Conservation (phyloP, 2,888 invertebrate genomes). For the Hydriomena furcata region DNA sequence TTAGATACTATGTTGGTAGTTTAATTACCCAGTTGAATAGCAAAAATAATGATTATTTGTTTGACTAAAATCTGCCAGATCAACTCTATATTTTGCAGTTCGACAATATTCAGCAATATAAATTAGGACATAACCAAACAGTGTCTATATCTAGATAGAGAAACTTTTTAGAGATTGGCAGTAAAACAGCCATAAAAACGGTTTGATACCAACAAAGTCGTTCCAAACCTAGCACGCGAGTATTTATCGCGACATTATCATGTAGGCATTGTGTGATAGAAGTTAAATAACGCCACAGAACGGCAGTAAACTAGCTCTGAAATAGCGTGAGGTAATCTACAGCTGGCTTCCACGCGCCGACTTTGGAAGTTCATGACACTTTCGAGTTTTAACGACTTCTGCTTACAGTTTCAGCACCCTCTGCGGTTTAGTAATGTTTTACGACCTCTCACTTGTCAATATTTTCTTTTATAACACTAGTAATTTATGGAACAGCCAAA, state of each 20-base stretch:
- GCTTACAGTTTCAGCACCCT: slow-evolving; percentile 36
- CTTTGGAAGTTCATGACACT: slow-evolving; percentile 46
- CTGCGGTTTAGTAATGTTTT: slow-evolving; percentile 35
- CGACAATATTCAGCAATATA: background rate
- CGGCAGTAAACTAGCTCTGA: slow-evolving; percentile 50
- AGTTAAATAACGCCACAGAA: slow-evolving; percentile 61
- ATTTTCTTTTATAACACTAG: slow-evolving; percentile 2
- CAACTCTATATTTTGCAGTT: slow-evolving; percentile 8
- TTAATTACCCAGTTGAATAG: background rate
- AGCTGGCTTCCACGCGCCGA: slow-evolving; percentile 35
- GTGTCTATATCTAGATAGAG: slow-evolving; percentile 7
- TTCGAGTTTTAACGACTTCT: slow-evolving; percentile 41
- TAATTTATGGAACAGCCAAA: background rate
- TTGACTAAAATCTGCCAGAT: slow-evolving; percentile 1
- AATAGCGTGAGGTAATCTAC: slow-evolving; percentile 64
- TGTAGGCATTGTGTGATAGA: slow-evolving; percentile 54
- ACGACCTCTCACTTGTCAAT: slow-evolving; percentile 21
- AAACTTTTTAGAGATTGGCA: slow-evolving; percentile 19
- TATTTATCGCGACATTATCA: slow-evolving; percentile 58
- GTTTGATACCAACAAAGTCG: slow-evolving; percentile 33
- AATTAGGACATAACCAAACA: slow-evolving; percentile 13
- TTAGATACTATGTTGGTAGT: background rate
- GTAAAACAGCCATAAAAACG: slow-evolving; percentile 22
- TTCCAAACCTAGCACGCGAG: slow-evolving; percentile 45
- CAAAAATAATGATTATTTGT: background rate